Percentiles rank a stretch among this genome's conserved stretches.
These are phyloP conservation scores for Chaitophorus viminalis DNA, from an alignment of 2,888 invertebrate genomes.

Conservation along the genomic window DNA sequence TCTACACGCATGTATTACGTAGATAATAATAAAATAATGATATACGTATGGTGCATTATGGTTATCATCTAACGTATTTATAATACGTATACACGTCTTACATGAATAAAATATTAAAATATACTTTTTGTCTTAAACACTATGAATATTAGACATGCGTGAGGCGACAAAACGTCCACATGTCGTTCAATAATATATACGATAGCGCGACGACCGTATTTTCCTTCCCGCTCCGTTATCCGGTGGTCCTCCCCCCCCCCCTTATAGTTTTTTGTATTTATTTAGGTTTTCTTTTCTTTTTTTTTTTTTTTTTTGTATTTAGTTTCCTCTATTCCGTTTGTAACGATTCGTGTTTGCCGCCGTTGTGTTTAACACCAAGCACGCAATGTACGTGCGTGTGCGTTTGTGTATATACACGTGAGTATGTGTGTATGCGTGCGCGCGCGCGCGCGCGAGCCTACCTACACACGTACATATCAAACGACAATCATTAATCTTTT, in stretches of 20 bases:
- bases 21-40: neutral
- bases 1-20: neutral
- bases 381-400: slow-evolving; percentile 14
- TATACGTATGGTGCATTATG: neutral
- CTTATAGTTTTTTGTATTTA: slow-evolving; percentile 13
- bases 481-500: slow-evolving; percentile 63
- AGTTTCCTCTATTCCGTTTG: slow-evolving; percentile 36
- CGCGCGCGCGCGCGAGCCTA: neutral
- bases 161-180: neutral
- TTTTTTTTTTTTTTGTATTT: neutral
- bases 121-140: too few species aligned
- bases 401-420: neutral
- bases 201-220: neutral
- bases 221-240: neutral
- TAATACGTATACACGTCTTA: neutral
- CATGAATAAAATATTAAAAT: too few species aligned
- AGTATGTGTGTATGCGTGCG: neutral
- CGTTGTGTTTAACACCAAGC: slow-evolving; percentile 51
- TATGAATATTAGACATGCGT: neutral
- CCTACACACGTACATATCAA: slow-evolving; percentile 53
- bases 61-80: neutral
- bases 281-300: slow-evolving; percentile 8
- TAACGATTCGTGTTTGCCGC: slow-evolving; percentile 47
- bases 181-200: neutral
- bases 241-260: neutral